phyloP scores from a whole-genome alignment of 2,113 vertebrate species.

The Phaethornis superciliosus region DNA sequence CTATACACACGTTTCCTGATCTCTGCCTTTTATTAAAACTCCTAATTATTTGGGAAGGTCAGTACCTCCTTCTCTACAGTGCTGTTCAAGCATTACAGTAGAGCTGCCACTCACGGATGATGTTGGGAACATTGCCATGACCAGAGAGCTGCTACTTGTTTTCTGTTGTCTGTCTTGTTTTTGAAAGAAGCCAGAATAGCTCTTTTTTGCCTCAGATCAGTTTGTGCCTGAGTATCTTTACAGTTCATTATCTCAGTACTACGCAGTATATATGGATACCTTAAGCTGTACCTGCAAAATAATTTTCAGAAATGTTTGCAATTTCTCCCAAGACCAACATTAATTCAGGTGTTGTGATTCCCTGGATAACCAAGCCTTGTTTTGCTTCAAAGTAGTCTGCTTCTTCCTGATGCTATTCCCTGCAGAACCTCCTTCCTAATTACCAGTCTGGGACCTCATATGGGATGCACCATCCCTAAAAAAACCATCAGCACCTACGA shows the following conservation, averaged over 20 bases:
- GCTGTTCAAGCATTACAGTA: not conserved
- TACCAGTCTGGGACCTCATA: not conserved
- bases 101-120: slow-evolving; percentile 3
- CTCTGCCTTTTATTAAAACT: not conserved
- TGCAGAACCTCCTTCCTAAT: not conserved
- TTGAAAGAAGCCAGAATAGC: slow-evolving; percentile 27
- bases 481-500: not conserved
- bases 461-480: not conserved
- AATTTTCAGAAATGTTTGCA: not conserved
- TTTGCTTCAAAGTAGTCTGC: not conserved
- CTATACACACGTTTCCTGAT: not conserved
- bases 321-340: not conserved
- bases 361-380: not conserved
- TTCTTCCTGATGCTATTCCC: not conserved
- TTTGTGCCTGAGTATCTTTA: not conserved
- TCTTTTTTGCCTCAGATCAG: slow-evolving; percentile 29
- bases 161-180: slow-evolving; percentile 20
- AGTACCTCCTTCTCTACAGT: not conserved
- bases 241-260: not conserved
- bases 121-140: slow-evolving; percentile 59
- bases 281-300: not conserved
- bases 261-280: not conserved
- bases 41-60: slow-evolving; percentile 6
- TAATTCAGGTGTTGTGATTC: not conserved
- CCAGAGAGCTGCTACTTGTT: slow-evolving; percentile 46